These are phyloP conservation scores for Ptiloglossa arizonensis DNA, from an alignment of 1,140 invertebrate species.

Conservation along the genomic window DNA sequence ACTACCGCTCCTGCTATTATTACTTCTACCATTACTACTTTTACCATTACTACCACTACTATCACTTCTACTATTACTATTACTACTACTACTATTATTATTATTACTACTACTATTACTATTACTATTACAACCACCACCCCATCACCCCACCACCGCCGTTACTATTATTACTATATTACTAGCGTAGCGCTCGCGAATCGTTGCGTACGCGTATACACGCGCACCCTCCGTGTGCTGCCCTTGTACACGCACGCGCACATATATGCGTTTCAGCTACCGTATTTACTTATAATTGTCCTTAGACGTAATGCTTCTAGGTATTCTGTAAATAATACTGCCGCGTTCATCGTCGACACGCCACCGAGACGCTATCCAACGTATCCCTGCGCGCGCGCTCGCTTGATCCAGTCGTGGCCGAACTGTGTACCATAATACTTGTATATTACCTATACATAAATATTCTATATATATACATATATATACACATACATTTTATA, in stretches of 20 bases:
- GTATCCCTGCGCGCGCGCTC: background rate
- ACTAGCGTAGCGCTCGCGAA: slow-evolving; percentile 44
- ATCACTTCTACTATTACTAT: too few species aligned
- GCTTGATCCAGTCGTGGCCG: slow-evolving; percentile 32
- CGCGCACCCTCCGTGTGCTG: too few species aligned
- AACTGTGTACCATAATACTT: slow-evolving; percentile 53
- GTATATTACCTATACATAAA: slow-evolving; percentile 61
- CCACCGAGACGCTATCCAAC: slow-evolving; percentile 27
- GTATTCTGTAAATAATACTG: slow-evolving; percentile 57
- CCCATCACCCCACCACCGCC: too few species aligned
- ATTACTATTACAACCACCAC: too few species aligned
- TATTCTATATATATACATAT: slow-evolving; percentile 62
- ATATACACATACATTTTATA: slow-evolving; percentile 7
- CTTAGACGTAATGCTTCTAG: slow-evolving; percentile 53
- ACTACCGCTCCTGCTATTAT: too few species aligned
- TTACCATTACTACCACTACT: too few species aligned
- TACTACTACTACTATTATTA: too few species aligned
- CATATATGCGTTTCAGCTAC: slow-evolving; percentile 33
- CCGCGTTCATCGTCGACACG: slow-evolving; percentile 28
- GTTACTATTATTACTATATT: slow-evolving; percentile 47
- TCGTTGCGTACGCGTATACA: slow-evolving; percentile 35
- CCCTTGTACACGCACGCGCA: slow-evolving; percentile 11
- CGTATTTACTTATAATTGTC: slow-evolving; percentile 53
- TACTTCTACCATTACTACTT: too few species aligned
- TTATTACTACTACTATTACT: too few species aligned